Conservation (phyloP, 2,797 vertebrate species). For the Rhinatrema bivittatum region DNA sequence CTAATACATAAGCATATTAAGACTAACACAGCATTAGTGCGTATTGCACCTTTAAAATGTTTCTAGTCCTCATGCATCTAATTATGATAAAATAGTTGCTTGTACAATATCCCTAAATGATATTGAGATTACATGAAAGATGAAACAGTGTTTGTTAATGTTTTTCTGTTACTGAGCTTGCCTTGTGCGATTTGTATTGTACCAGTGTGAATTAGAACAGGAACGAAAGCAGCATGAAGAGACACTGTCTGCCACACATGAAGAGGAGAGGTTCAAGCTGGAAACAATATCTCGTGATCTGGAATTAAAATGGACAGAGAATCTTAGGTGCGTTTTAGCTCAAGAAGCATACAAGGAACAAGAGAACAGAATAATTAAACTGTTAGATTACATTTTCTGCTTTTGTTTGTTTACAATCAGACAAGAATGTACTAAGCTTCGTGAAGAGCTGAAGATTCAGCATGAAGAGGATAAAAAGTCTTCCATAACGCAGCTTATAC, state of each 20-base stretch:
- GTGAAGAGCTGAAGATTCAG: slow-evolving; percentile 84
- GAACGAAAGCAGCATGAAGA: slow-evolving; percentile 84
- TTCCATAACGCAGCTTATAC: slow-evolving; percentile 78
- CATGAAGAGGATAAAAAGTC: slow-evolving; percentile 85
- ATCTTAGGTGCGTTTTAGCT: slow-evolving; percentile 68
- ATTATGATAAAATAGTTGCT: too few relatives aligned
- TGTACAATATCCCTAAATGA: too few relatives aligned
- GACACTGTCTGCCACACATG: slow-evolving; percentile 77
- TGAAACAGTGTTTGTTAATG: too few relatives aligned
- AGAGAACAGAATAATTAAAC: background rate
- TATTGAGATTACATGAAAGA: too few relatives aligned
- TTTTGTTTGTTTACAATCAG: slow-evolving; percentile 48
- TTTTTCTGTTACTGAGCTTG: slow-evolving; percentile 28
- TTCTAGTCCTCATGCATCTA: too few relatives aligned
- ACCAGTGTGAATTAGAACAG: slow-evolving; percentile 80
- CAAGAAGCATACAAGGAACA: background rate
- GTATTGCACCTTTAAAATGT: too few relatives aligned
- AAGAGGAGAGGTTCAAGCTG: slow-evolving; percentile 87
- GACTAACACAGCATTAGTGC: too few relatives aligned
- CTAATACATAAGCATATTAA: too few relatives aligned
- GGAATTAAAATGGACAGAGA: slow-evolving; percentile 96
- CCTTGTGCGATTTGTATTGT: slow-evolving; percentile 34
- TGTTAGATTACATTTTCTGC: background rate
- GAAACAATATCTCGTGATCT: slow-evolving; percentile 90
- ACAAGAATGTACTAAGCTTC: slow-evolving; percentile 93